Evolutionary conservation across 2,113 vertebrate species (phyloP).

Genomic region (Donacobius atricapilla): DNA sequence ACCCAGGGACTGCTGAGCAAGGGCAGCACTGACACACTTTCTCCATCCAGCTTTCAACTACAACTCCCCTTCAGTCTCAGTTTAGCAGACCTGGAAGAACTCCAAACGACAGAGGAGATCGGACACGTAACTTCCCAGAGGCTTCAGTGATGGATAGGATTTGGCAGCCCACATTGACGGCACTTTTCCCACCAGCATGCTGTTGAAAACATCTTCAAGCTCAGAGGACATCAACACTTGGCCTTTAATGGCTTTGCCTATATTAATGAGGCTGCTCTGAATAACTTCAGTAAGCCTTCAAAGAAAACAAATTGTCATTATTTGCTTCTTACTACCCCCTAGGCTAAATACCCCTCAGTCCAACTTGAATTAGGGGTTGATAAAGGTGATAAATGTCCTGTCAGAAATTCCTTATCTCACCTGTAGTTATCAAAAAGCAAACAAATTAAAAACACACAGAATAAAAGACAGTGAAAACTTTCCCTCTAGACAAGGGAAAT

Average conservation of each 20-base stretch:
- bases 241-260: constrained; percentile 86
- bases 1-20: neutral
- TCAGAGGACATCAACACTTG: constrained; percentile 92
- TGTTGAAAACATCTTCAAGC: constrained; percentile 88
- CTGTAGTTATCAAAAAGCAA: neutral
- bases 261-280: constrained; percentile 81
- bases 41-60: neutral
- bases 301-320: neutral
- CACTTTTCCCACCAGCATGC: constrained; percentile 87
- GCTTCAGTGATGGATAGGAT: constrained; percentile 91
- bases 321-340: neutral
- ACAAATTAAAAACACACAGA: neutral
- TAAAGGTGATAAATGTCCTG: neutral
- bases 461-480: neutral
- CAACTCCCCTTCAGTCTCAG: neutral
- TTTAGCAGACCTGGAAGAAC: constrained; percentile 82
- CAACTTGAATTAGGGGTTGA: neutral
- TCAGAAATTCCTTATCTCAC: neutral
- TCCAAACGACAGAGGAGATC: constrained; percentile 84
- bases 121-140: constrained; percentile 83
- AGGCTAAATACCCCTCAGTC: neutral
- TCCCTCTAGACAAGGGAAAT: neutral
- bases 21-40: neutral
- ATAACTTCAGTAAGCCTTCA: constrained; percentile 84
- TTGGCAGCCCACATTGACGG: constrained; percentile 87